Evolutionary conservation across 2,797 vertebrate genomes (phyloP).

Genomic region (Apodemus agrarius): DNA sequence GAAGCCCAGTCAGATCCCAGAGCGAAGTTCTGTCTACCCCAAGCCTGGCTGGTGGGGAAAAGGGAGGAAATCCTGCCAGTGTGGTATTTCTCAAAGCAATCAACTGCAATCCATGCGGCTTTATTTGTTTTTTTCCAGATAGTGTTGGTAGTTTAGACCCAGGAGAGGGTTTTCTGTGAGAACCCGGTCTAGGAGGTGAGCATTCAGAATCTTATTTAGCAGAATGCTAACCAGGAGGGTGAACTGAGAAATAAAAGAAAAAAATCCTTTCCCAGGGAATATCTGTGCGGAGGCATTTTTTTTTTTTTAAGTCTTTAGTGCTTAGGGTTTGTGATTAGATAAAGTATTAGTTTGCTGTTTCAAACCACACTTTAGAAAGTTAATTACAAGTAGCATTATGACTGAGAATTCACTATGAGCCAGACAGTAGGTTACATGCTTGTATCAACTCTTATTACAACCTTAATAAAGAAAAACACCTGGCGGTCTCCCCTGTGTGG

Average conservation of each 20-base stretch:
- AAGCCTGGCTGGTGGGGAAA: neutral
- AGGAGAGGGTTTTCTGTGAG: neutral
- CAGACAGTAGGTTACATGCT: neutral
- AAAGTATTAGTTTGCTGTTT: conserved; percentile 41
- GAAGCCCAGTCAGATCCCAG: conserved; percentile 13
- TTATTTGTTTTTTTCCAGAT: conserved; percentile 58
- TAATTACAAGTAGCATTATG: conserved; percentile 24
- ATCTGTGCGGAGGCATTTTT: neutral
- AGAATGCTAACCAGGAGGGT: neutral
- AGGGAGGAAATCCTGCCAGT: conserved; percentile 44
- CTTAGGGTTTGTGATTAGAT: conserved; percentile 40
- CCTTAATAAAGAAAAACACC: neutral
- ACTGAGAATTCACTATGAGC: neutral
- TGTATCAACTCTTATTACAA: conserved; percentile 4
- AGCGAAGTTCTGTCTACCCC: neutral
- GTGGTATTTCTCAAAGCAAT: conserved; percentile 63
- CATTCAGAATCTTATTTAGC: neutral
- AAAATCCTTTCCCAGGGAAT: conserved; percentile 11
- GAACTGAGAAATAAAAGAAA: conserved; percentile 48
- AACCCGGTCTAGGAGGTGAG: conserved; percentile 6
- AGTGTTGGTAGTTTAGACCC: neutral
- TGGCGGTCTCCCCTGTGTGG: neutral
- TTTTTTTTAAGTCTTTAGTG: neutral
- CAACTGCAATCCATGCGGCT: conserved; percentile 25
- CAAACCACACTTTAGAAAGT: conserved; percentile 53